phyloP scores from a whole-genome alignment of 2,113 vertebrate species.

The Gambusia holbrooki region DNA sequence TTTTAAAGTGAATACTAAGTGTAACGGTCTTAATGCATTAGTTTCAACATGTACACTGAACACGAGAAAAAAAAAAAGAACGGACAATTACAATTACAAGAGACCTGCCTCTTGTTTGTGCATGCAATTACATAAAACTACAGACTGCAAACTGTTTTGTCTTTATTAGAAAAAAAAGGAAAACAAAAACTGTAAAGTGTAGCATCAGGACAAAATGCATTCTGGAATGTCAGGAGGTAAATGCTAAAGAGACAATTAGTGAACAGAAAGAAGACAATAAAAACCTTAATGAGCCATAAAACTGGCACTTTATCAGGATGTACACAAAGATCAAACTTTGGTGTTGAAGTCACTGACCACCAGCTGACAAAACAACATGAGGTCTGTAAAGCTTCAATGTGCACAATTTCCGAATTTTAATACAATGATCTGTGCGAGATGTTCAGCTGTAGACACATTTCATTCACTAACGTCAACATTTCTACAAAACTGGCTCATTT shows the following conservation, averaged over 20 bases:
- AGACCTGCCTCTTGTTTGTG: conserved; percentile 74
- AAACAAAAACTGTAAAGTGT: conserved; percentile 31
- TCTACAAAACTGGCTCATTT: conserved; percentile 37
- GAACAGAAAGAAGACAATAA: conserved; percentile 19
- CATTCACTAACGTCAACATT: conserved; percentile 44
- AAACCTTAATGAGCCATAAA: conserved; percentile 68
- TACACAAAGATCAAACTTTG: conserved; percentile 55
- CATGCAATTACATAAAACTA: conserved; percentile 45
- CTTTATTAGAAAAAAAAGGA: conserved; percentile 12
- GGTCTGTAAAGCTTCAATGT: conserved; percentile 21
- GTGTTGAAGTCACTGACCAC: conserved; percentile 45
- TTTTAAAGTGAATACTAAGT: conserved; percentile 57
- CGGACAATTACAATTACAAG: conserved; percentile 58
- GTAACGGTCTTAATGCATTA: conserved; percentile 41
- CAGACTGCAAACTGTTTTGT: conserved; percentile 20
- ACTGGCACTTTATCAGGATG: conserved; percentile 66
- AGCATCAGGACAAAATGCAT: conserved; percentile 46
- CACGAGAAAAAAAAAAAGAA: conserved; percentile 50
- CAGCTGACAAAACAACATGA: conserved; percentile 19
- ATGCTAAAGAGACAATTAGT: conserved; percentile 16
- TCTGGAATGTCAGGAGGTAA: conserved; percentile 2
- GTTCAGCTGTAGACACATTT: conserved; percentile 11
- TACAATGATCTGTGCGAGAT: conserved; percentile 44
- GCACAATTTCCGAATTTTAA: conserved; percentile 40
- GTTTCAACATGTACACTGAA: conserved; percentile 49